Evolutionary conservation across 2,797 vertebrate species (phyloP), one percentile per base, ranked within the genome.

Genomic region (Rhinogobio ventralis): DNA sequence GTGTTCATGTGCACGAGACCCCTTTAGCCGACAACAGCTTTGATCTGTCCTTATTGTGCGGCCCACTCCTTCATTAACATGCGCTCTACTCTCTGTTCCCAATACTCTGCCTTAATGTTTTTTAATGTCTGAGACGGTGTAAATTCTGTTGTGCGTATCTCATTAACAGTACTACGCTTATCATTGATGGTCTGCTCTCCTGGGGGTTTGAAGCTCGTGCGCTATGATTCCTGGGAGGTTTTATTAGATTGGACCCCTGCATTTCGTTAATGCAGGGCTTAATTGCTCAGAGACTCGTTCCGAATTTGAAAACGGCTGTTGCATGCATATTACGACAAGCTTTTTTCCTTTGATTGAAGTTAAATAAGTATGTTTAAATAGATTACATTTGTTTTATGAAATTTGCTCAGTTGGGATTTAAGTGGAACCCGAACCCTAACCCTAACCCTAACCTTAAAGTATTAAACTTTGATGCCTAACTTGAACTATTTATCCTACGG

Each of bases 101-200:
- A 77, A 81, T 78, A 39, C 42, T 60, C 53, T 0, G 64, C 33
- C 53, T 74, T 81, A 87, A 84, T 81, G 82, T 75, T 76, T 84
- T 80, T 46, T 88, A 84, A 88, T 82, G 60, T 49, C 39, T 30
- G 69, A 77, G 69, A 79, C 2, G 46, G 53, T 75, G 82, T 76
- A 33, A 74, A 77, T 76, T 57, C 53, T 80, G 74, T 71, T 78
- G 46, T 68, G 60, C 55, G 76, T 62, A 69, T 33, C 57, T 87
- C 78, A 81, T 87, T 87, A 87, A 87, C 72, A 81, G 86, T 28
- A 72, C 49, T 49, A 66, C 10, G 28, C 79, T 81, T 81, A 72
- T 72, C 53, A 55, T 33, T 78, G 81, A 71, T 77, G 73, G 66
- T 81, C 60, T 73, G 78, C 66, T 42, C 82, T 81, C 82, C 11